phyloP scores from a whole-genome alignment of 2,797 vertebrate genomes.

The Mus caroli region DNA sequence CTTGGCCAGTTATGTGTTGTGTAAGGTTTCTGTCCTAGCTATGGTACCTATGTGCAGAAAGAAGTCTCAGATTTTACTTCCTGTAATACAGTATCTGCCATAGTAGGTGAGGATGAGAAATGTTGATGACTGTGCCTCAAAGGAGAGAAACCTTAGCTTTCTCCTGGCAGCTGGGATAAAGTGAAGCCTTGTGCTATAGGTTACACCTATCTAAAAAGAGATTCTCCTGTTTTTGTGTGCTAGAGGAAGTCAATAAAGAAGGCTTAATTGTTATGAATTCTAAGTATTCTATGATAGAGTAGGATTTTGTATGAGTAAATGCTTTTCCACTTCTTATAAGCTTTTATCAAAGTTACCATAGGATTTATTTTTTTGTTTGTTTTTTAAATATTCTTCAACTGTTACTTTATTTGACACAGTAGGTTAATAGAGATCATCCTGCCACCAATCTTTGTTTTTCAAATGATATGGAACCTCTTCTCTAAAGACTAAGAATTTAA shows the following conservation, averaged over 20 bases:
- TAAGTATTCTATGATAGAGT: background rate
- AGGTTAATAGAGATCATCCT: background rate
- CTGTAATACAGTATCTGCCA: background rate
- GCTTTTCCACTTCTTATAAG: background rate
- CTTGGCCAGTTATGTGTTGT: background rate
- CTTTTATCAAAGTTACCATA: background rate
- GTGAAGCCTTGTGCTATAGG: background rate
- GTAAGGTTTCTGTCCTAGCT: background rate
- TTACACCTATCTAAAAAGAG: background rate
- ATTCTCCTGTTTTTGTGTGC: background rate
- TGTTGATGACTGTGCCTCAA: background rate
- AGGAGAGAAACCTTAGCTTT: background rate
- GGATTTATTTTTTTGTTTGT: background rate
- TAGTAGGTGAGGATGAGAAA: background rate
- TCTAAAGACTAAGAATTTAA: background rate
- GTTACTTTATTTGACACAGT: background rate
- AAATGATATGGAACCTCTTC: background rate
- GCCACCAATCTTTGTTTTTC: background rate
- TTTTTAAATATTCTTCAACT: background rate
- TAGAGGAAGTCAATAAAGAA: background rate
- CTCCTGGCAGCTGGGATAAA: background rate
- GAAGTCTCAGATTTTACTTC: background rate
- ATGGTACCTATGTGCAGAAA: background rate
- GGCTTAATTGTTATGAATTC: background rate
- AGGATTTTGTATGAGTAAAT: background rate